These are phyloP conservation scores for Anticlea derivata DNA, from an alignment of 2,888 invertebrate genomes.

Conservation along the genomic window DNA sequence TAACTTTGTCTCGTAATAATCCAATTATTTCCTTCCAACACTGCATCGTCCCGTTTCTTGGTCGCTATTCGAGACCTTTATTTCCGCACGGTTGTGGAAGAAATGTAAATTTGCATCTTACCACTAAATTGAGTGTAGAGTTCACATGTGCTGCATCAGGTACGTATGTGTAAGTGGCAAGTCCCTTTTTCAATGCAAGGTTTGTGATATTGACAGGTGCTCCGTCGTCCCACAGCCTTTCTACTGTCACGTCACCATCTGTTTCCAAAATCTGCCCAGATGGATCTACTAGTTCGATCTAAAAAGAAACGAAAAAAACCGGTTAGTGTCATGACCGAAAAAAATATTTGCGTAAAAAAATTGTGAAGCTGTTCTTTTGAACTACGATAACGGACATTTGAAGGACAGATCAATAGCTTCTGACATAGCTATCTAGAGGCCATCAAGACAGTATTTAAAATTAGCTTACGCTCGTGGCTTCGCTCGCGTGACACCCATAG, in stretches of 20 bases:
- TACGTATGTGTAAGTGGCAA: conserved; percentile 59
- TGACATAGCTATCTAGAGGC: no score
- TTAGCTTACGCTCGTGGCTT: no score
- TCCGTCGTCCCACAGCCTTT: conserved; percentile 75
- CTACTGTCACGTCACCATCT: conserved; percentile 65
- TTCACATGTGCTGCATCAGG: conserved; percentile 78
- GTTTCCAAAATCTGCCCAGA: conserved; percentile 59
- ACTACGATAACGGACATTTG: background rate
- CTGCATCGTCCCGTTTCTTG: no score
- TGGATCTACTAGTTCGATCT: conserved; percentile 72
- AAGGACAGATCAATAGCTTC: background rate
- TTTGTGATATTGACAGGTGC: conserved; percentile 67
- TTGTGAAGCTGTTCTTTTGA: background rate
- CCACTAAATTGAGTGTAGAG: conserved; percentile 89
- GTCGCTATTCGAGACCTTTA: no score
- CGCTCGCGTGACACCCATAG: no score
- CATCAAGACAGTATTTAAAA: no score
- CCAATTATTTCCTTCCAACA: no score
- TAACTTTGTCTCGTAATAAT: no score
- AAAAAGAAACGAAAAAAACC: conserved; percentile 16
- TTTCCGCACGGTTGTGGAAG: no score
- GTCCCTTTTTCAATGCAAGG: conserved; percentile 58
- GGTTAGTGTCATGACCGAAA: no score
- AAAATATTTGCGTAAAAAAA: no score
- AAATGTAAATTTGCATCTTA: conserved; percentile 62